phyloP scores from a whole-genome alignment of 2,113 vertebrate species.

The Sturnus vulgaris region DNA sequence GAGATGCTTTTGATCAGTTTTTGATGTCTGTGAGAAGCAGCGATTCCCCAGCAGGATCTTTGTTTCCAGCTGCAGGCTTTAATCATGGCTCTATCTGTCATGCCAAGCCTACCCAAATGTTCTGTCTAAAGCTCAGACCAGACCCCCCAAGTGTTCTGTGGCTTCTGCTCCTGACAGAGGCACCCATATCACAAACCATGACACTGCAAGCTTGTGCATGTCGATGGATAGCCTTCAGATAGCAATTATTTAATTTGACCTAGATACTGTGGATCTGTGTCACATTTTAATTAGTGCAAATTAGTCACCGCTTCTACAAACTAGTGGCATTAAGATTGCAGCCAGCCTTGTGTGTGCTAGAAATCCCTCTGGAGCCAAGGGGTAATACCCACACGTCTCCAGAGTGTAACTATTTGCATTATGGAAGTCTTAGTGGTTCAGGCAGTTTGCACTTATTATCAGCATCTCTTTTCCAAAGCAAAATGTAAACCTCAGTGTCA shows the following conservation, averaged over 20 bases:
- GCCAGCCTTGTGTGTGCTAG: neutral
- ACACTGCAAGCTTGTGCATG: neutral
- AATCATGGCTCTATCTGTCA: neutral
- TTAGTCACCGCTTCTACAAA: neutral
- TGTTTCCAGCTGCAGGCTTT: neutral
- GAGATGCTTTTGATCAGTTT: neutral
- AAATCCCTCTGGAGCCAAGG: neutral
- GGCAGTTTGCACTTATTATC: neutral
- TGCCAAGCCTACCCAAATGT: neutral
- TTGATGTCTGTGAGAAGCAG: neutral
- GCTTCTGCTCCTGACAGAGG: neutral
- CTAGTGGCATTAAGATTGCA: neutral
- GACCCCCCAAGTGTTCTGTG: neutral
- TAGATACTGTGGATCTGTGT: neutral
- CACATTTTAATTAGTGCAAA: conserved; percentile 17
- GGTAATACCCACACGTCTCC: neutral
- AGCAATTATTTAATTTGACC: neutral
- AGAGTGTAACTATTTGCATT: neutral
- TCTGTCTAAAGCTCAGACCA: neutral
- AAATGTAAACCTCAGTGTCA: neutral
- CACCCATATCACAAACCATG: neutral
- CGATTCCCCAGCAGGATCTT: neutral
- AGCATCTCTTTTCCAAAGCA: neutral
- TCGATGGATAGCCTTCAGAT: neutral
- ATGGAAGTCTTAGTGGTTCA: neutral